These are phyloP conservation scores for Cinara cedri DNA, from an alignment of 2,888 invertebrate genomes.

Conservation along the genomic window DNA sequence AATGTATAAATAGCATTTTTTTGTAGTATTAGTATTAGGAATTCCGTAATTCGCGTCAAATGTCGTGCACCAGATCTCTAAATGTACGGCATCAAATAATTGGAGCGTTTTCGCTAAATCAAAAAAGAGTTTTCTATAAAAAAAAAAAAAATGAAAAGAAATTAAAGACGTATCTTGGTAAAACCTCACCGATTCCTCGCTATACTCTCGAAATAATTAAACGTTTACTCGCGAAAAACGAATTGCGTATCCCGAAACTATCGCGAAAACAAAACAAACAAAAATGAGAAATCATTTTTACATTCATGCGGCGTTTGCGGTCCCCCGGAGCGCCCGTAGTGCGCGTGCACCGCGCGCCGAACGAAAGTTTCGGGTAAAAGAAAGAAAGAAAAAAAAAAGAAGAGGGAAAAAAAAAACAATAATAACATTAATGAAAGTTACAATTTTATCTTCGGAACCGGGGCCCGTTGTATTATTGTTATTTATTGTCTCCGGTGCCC, in stretches of 20 bases:
- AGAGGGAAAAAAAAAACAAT: not conserved
- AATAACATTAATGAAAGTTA: slow-evolving; percentile 34
- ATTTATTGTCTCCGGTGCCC: too few relatives aligned
- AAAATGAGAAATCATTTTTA: slow-evolving; percentile 2
- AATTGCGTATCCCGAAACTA: not conserved
- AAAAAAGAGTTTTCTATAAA: too few relatives aligned
- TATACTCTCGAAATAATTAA: slow-evolving; percentile 17
- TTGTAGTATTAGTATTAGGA: too few relatives aligned
- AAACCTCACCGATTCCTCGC: too few relatives aligned
- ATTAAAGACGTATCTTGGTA: too few relatives aligned
- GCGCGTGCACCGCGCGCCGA: not conserved
- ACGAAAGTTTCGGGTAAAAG: slow-evolving; percentile 19
- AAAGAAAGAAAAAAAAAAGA: not conserved
- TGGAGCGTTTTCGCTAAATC: too few relatives aligned
- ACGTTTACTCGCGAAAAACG: not conserved
- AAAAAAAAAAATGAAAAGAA: too few relatives aligned
- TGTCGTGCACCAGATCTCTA: too few relatives aligned
- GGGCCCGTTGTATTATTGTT: too few relatives aligned
- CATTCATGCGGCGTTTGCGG: slow-evolving; percentile 3
- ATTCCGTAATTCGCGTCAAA: too few relatives aligned
- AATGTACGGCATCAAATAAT: too few relatives aligned
- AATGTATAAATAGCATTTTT: too few relatives aligned
- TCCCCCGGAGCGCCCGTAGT: not conserved
- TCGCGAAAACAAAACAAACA: not conserved
- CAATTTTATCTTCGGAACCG: not conserved